Evolutionary conservation across 2,888 invertebrate species (phyloP), one percentile per base, ranked within the genome.

Genomic region (Cheilosia vulpina): DNA sequence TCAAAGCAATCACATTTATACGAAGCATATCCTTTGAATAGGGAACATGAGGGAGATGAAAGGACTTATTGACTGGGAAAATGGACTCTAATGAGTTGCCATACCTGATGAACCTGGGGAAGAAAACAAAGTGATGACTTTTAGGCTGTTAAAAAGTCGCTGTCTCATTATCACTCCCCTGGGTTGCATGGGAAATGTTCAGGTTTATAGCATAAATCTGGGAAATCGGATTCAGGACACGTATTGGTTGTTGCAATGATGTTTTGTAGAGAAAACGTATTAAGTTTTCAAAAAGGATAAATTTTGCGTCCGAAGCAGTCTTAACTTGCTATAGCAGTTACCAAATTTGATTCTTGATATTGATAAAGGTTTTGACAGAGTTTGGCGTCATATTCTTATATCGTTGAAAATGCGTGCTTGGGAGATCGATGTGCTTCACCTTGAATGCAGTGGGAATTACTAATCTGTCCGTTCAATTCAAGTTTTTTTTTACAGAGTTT

Each of bases 21-120:
- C 60, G 78, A 72, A 68, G 52, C 45, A 71, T 47, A 66, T 77
- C 71, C 57, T 75, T 73, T 21, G 55, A 34, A 50, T 13, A 50
- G 11, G 27, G 11, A 57, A 53, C 19, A 13, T 19, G 34, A 24
- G 34, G 27, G 45, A 62, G 71, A 50, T 50, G 72, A 66, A 73
- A 79, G 84, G 66, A 71, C 72, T 85, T 71, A 66, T 66, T 80
- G 41, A 45, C 76, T 80, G 55, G 58, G 63, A 52, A 63, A 65
- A 65, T 58, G 43, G 45, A 57, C 47, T 58, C 38, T 55, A 60
- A 66, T 50, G 62, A 66, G 43, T 21, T 31, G 43, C 47, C 15
- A 38, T 84, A 84, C 84, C 75, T 84, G 79, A 60, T 53, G 27
- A 66, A 50, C 55, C 17, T 55, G 47, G 53, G 60, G 27, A 58